phyloP scores from a whole-genome alignment of 2,797 vertebrate species.

The Bucorvus abyssinicus region DNA sequence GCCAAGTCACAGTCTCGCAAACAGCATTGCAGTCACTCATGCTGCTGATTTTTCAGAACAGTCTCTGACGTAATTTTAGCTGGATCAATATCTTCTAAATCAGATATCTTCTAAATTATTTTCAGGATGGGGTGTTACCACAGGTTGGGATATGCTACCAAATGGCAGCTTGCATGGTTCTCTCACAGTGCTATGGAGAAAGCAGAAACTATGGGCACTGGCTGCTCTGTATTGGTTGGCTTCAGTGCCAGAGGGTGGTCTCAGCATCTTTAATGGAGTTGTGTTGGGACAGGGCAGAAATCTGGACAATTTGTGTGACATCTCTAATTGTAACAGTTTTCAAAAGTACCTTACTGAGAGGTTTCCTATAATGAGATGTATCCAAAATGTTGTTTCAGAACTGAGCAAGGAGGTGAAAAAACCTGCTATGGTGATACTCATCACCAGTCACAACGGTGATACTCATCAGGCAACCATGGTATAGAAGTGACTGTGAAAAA shows the following conservation, averaged over 20 bases:
- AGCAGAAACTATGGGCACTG: rapidly evolving
- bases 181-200: background rate
- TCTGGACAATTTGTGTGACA: background rate
- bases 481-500: background rate
- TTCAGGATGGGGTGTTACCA: background rate
- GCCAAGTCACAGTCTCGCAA: background rate
- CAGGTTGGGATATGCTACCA: background rate
- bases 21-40: background rate
- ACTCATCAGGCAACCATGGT: background rate
- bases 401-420: background rate
- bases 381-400: background rate
- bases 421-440: background rate
- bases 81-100: background rate
- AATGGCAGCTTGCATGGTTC: background rate
- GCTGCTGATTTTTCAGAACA: background rate
- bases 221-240: rapidly evolving
- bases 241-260: background rate
- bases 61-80: background rate
- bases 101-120: background rate
- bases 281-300: background rate
- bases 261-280: background rate
- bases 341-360: background rate
- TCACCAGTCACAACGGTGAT: too few relatives aligned
- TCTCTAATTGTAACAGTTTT: background rate
- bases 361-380: background rate